These are phyloP conservation scores for Phania funesta DNA, from an alignment of 2,888 invertebrate species.

Conservation along the genomic window DNA sequence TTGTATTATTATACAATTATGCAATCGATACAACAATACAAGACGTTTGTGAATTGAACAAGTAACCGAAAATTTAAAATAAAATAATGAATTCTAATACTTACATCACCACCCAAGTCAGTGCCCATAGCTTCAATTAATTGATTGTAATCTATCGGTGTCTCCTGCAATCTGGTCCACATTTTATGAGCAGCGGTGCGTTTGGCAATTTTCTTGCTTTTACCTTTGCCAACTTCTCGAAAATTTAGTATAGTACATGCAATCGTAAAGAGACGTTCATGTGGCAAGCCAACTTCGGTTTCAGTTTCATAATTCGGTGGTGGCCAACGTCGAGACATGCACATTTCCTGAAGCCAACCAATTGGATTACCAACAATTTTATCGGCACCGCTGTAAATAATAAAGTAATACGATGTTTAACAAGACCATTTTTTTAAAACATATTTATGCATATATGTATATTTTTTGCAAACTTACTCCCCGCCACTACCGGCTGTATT, in stretches of 20 bases:
- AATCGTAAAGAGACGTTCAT: slow-evolving; percentile 96
- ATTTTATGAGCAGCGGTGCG: slow-evolving; percentile 97
- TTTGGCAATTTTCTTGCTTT: slow-evolving; percentile 98
- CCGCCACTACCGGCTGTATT: slow-evolving; percentile 73
- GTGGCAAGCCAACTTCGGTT: slow-evolving; percentile 86
- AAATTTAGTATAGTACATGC: slow-evolving; percentile 93
- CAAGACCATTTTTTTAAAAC: not conserved
- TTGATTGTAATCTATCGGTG: slow-evolving; percentile 86
- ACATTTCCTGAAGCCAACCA: slow-evolving; percentile 96
- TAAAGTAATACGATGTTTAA: not conserved
- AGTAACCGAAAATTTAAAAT: not conserved
- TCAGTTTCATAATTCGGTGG: slow-evolving; percentile 95
- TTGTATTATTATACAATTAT: too few relatives aligned
- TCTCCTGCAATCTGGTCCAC: slow-evolving; percentile 91
- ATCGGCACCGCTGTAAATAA: slow-evolving; percentile 83
- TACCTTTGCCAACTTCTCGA: slow-evolving; percentile 92
- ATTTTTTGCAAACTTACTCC: slow-evolving; percentile 74
- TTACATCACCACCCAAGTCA: slow-evolving; percentile 86
- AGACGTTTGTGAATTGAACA: too few relatives aligned
- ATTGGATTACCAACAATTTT: slow-evolving; percentile 96
- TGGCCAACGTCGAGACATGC: slow-evolving; percentile 97
- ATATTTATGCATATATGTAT: not conserved
- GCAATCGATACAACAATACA: too few relatives aligned
- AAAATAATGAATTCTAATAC: slow-evolving; percentile 69
- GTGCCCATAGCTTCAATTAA: slow-evolving; percentile 84